A percentile compares a stretch with the other conserved stretches of the same genome.
These are phyloP conservation scores for Carterocephalus palaemon DNA, from an alignment of 2,888 invertebrate species.

Conservation along the genomic window DNA sequence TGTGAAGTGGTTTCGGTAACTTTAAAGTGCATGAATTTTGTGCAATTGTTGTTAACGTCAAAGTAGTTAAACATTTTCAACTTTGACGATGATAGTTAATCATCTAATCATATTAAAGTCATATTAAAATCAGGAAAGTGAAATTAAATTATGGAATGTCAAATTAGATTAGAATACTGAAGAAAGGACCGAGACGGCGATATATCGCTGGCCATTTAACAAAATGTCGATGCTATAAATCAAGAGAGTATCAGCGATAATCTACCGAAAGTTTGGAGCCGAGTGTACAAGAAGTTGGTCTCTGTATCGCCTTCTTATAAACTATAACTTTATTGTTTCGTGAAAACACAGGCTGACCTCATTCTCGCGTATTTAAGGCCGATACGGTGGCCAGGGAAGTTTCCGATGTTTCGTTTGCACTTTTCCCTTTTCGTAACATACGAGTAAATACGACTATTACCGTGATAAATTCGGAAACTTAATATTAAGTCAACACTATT, in stretches of 20 bases:
- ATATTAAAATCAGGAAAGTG: too few relatives aligned
- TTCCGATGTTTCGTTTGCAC: conserved; percentile 27
- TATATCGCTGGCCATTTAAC: conserved; percentile 47
- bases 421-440: conserved; percentile 24
- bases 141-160: too few relatives aligned
- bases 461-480: conserved; percentile 1
- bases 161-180: too few relatives aligned
- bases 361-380: conserved; percentile 41
- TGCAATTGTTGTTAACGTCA: too few relatives aligned
- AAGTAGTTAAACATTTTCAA: too few relatives aligned
- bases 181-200: conserved; percentile 30
- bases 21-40: too few relatives aligned
- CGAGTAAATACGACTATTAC: too few relatives aligned
- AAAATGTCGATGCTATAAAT: conserved; percentile 54
- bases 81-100: too few relatives aligned
- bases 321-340: conserved; percentile 50
- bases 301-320: conserved; percentile 39
- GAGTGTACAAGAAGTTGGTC: conserved; percentile 52
- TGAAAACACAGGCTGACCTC: conserved; percentile 46
- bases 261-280: conserved; percentile 48
- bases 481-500: too few relatives aligned
- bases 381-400: conserved; percentile 30
- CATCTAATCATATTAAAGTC: too few relatives aligned
- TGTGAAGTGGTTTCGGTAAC: too few relatives aligned
- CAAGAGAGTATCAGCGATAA: conserved; percentile 52